Base-by-base conservation (phyloP, 2,113 vertebrate species). In the Struthidea cinerea region DNA sequence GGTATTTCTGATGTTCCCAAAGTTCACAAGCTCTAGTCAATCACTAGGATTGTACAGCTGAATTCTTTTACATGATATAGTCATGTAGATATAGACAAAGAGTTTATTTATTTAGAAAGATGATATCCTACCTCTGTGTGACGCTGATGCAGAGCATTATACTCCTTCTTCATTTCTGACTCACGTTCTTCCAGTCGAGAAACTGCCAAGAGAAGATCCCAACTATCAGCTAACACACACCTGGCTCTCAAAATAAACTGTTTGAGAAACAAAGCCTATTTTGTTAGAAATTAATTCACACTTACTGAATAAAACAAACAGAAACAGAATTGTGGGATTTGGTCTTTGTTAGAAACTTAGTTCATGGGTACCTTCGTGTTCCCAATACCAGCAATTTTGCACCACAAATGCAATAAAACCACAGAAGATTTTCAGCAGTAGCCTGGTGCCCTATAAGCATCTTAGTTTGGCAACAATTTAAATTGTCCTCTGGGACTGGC, bases 121-220 rank as follows among this genome's bases (percentile, higher is more conserved):
- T 35, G 12, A 32, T 33, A 49, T 42, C 73, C 50, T 89, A 99
- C 99, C 99, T 99, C 99, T 9, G 99, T 99, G 97, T 99, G 99
- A 52, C 99, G 98, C 94, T 99, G 99, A 96, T 99, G 99, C 79
- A 99, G 98, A 41, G 99, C 98, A 12, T 99, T 99, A 82, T 99
- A 99, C 61, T 99, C 99, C 93, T 99, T 99, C 98, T 99, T 99
- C 99, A 99, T 99, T 95, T 99, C 99, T 0, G 99, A 98, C 84
- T 99, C 99, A 55, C 99, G 98, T 75, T 99, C 99, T 92, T 99
- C 99, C 97, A 99, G 91, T 35, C 99, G 98, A 85, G 99, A 98
- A 97, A 99, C 99, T 99, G 63, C 10, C 94, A 96, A 79, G 60
- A 94, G 70, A 98, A 87, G 44, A 94, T 35, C 70, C 50, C 60